A percentile compares a stretch with the other conserved stretches of the same genome.
These are phyloP conservation scores for Phalacrocorax aristotelis DNA, from an alignment of 2,113 vertebrate genomes.

Conservation along the genomic window DNA sequence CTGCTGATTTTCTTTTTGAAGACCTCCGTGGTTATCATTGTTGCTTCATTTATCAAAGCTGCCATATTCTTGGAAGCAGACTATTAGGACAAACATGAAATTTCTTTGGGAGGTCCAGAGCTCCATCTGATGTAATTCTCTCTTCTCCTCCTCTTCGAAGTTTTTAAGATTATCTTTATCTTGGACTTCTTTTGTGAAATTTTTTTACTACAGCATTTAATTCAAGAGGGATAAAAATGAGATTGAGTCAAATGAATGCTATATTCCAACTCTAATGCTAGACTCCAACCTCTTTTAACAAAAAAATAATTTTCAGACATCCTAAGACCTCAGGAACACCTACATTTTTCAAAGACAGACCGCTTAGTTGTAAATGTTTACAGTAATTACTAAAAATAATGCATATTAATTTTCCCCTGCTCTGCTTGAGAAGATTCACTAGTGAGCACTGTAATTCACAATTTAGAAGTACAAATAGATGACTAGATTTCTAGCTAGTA, in stretches of 20 bases:
- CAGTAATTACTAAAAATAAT: not conserved
- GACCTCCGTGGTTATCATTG: not conserved
- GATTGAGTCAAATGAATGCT: not conserved
- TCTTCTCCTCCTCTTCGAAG: constrained; percentile 9
- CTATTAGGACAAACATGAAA: not conserved
- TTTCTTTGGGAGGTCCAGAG: constrained; percentile 46
- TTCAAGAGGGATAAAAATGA: not conserved
- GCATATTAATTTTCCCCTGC: not conserved
- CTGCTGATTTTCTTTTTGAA: constrained; percentile 23
- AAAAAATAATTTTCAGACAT: not conserved
- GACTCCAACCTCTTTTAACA: not conserved
- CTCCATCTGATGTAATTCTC: constrained; percentile 4
- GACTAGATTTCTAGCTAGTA: not conserved
- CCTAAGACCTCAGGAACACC: not conserved
- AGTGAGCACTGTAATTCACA: not conserved
- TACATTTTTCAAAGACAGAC: not conserved
- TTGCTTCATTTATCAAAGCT: constrained; percentile 43
- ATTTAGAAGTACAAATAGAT: not conserved
- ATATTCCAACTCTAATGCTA: not conserved
- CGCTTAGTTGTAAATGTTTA: not conserved
- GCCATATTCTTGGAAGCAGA: constrained; percentile 49
- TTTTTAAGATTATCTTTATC: constrained; percentile 30
- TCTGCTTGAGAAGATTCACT: not conserved
- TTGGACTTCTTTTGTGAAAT: not conserved
- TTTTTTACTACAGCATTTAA: constrained; percentile 9